phyloP scores from a whole-genome alignment of 2,113 vertebrate species.

The Bambusicola thoracicus region DNA sequence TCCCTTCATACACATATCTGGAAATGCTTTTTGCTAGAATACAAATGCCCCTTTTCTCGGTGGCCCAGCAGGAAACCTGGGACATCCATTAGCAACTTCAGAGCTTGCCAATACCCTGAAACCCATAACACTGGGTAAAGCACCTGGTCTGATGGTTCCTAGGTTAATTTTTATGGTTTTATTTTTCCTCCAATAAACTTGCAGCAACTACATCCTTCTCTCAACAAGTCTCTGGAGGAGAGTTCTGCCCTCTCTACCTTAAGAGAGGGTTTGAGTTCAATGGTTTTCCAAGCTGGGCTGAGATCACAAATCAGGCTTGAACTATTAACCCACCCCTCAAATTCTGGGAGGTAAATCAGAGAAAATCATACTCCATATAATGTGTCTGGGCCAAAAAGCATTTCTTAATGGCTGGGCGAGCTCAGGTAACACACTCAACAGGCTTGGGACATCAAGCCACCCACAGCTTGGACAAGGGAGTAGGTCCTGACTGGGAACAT shows the following conservation, averaged over 20 bases:
- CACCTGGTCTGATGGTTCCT: constrained; percentile 8
- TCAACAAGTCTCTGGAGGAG: neutral
- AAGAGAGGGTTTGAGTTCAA: constrained; percentile 24
- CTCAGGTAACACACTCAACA: neutral
- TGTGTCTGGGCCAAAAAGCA: neutral
- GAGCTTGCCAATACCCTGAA: constrained; percentile 26
- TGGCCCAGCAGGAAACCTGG: constrained; percentile 45
- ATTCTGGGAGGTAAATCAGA: constrained; percentile 14
- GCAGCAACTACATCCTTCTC: neutral
- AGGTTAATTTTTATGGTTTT: neutral
- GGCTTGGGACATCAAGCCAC: neutral
- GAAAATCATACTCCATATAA: neutral
- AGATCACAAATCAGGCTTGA: constrained; percentile 10
- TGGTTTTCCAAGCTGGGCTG: constrained; percentile 40
- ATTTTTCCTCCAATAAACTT: neutral
- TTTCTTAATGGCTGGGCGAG: neutral
- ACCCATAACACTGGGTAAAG: neutral
- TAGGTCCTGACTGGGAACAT: neutral
- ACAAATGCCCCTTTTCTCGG: neutral
- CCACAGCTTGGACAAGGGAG: neutral
- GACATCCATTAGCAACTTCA: neutral
- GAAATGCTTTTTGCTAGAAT: constrained; percentile 43
- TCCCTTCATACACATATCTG: neutral
- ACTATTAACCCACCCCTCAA: neutral
- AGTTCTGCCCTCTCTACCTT: neutral